A percentile compares a stretch with the other conserved stretches of the same genome.
Conservation (phyloP, 1,140 invertebrate species). For the Hypsibius dujardini region DNA sequence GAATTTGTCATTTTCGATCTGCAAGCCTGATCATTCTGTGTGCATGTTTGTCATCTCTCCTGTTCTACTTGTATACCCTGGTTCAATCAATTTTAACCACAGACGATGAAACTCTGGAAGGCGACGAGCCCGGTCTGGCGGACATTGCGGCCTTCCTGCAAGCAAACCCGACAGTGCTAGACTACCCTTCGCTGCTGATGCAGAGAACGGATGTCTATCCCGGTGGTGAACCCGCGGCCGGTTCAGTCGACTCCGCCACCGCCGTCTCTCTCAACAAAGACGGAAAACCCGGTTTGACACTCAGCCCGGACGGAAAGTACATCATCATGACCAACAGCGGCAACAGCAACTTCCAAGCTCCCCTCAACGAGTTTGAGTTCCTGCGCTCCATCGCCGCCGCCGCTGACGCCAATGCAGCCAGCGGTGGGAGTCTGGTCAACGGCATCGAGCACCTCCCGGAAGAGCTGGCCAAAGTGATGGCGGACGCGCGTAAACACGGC, state of each 20-base stretch:
- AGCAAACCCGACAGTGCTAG: background rate
- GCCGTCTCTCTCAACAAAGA: background rate
- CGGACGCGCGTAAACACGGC: background rate
- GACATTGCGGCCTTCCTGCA: constrained; percentile 8
- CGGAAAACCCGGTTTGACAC: background rate
- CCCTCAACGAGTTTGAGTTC: background rate
- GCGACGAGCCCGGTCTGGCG: background rate
- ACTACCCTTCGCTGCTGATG: background rate
- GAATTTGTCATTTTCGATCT: background rate
- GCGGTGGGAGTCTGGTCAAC: background rate
- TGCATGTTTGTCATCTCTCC: background rate
- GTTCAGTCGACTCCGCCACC: background rate
- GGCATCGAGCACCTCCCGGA: constrained; percentile 1
- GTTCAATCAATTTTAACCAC: background rate
- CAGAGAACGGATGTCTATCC: background rate
- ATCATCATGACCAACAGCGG: background rate
- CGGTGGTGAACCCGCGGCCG: background rate
- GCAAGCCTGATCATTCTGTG: background rate
- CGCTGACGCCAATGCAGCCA: constrained; percentile 1
- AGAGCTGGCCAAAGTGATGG: constrained; percentile 13
- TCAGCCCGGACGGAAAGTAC: constrained; percentile 15
- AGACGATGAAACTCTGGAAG: background rate
- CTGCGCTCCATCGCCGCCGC: constrained; percentile 7
- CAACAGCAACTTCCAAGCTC: background rate
- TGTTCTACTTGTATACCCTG: too few species aligned